A percentile compares a stretch with the other conserved stretches of the same genome.
Conservation (phyloP, 2,797 vertebrate genomes). For the Epinephelus awoara region DNA sequence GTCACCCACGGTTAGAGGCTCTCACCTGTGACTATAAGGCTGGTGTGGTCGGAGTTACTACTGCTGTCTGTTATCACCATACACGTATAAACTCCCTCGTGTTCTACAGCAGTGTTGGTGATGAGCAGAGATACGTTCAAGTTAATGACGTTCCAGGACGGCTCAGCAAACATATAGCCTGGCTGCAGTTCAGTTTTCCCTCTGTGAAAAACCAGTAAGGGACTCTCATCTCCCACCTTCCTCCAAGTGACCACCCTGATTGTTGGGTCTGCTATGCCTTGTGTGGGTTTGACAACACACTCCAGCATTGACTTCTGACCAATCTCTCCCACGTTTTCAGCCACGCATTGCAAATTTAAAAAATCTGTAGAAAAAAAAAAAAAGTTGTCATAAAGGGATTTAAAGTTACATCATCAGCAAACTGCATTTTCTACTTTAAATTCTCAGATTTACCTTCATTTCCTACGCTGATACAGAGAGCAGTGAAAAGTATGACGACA, state of each 20-base stretch:
- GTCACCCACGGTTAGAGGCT: too few relatives aligned
- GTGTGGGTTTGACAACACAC: constrained; percentile 2
- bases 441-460: constrained; percentile 11
- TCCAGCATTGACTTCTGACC: constrained; percentile 57
- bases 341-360: rapidly evolving
- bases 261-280: rapidly evolving
- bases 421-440: neutral
- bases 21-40: constrained; percentile 69
- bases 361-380: constrained; percentile 46
- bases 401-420: too few relatives aligned
- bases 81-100: constrained; percentile 35
- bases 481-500: rapidly evolving
- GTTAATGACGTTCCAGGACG: neutral
- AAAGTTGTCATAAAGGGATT: too few relatives aligned
- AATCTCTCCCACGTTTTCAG: neutral
- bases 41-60: rapidly evolving
- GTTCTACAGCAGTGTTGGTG: constrained; percentile 21
- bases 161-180: constrained; percentile 40
- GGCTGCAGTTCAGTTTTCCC: rapidly evolving
- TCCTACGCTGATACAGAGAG: rapidly evolving
- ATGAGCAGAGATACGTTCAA: constrained; percentile 77
- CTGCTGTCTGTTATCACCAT: neutral
- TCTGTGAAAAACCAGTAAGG: rapidly evolving
- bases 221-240: rapidly evolving
- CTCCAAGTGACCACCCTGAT: constrained; percentile 39